phyloP scores from a whole-genome alignment of 2,797 vertebrate species.

The Tragopan temminckii region DNA sequence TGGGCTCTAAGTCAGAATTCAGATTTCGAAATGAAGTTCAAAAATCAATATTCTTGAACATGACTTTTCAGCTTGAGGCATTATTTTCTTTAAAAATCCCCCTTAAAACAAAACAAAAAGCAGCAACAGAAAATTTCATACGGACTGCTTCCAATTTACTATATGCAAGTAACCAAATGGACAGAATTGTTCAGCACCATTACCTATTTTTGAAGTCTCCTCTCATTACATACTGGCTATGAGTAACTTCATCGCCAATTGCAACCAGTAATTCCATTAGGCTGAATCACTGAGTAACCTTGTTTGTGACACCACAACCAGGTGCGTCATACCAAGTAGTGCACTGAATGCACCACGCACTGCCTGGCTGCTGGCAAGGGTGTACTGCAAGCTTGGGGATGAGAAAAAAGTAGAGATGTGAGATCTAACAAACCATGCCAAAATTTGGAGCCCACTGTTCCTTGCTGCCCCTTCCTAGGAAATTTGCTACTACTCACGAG shows the following conservation, averaged over 20 bases:
- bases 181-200: not conserved
- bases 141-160: not conserved
- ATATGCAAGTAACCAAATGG: not conserved
- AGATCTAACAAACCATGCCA: not conserved
- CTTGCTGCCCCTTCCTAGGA: not conserved
- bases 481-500: not conserved
- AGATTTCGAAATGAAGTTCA: not conserved
- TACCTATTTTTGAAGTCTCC: not conserved
- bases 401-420: not conserved
- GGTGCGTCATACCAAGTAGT: not conserved
- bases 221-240: not conserved
- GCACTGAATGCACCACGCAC: not conserved
- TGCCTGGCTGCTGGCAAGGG: not conserved
- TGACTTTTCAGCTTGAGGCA: not conserved
- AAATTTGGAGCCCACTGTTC: not conserved
- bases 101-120: not conserved
- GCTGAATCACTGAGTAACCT: not conserved
- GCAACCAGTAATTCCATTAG: constrained; percentile 18
- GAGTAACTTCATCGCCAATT: constrained; percentile 9
- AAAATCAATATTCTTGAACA: not conserved
- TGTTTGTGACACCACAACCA: constrained; percentile 15
- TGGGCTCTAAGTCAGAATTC: not conserved
- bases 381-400: not conserved
- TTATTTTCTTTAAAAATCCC: not conserved
- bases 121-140: not conserved